Evolutionary conservation across 2,888 invertebrate species (phyloP).

Genomic region (Desoria tigrina): DNA sequence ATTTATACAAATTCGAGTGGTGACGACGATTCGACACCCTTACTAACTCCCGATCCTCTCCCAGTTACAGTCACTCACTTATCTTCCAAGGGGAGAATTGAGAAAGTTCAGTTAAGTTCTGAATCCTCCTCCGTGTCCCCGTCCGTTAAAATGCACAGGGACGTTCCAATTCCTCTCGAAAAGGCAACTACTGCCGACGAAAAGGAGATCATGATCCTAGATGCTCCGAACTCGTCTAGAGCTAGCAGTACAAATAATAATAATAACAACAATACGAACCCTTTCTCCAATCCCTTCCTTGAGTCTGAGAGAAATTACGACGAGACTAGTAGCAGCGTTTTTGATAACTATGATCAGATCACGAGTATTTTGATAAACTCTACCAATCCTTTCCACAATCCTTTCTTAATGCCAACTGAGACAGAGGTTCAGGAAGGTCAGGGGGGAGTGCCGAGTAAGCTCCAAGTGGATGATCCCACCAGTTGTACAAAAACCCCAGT

Average conservation of each 20-base stretch:
- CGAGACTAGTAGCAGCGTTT: constrained; percentile 35
- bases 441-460: constrained; percentile 45
- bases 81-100: constrained; percentile 61
- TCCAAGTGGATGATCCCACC: constrained; percentile 44
- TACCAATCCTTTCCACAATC: constrained; percentile 52
- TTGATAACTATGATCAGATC: constrained; percentile 45
- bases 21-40: constrained; percentile 46
- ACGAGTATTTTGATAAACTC: constrained; percentile 47
- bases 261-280: no score
- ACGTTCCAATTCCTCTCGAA: no score
- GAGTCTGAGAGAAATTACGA: constrained; percentile 7
- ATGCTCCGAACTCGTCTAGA: constrained; percentile 2
- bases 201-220: constrained; percentile 9
- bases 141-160: not conserved
- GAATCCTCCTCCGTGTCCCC: constrained; percentile 35
- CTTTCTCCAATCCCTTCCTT: not conserved
- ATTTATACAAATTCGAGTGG: constrained; percentile 32
- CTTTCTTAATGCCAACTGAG: constrained; percentile 47
- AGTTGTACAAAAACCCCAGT: constrained; percentile 49
- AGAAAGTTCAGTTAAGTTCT: constrained; percentile 55
- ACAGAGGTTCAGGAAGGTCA: constrained; percentile 37
- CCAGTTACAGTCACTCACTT: constrained; percentile 68
- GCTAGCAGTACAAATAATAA: not conserved
- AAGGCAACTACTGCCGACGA: no score
- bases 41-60: constrained; percentile 45